Evolutionary conservation across 92 coral and sea anemone genomes (phyloP).

Genomic region (Blastomussa wellsi): DNA sequence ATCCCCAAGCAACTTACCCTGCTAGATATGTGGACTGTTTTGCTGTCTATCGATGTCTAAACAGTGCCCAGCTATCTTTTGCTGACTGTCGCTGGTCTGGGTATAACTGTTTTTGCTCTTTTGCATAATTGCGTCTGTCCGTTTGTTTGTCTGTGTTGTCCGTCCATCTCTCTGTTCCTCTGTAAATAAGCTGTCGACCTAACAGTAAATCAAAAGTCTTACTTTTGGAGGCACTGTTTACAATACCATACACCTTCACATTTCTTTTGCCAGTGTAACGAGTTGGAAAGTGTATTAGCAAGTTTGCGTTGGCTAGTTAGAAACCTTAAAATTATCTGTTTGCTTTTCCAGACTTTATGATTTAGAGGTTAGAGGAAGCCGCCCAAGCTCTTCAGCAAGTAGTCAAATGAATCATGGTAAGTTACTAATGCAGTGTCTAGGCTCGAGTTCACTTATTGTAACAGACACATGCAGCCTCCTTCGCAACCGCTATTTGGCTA

Average conservation of each 20-base stretch:
- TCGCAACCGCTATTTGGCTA: too few species aligned
- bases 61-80: neutral
- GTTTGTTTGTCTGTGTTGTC: too few species aligned
- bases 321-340: too few species aligned
- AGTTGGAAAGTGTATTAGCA: neutral
- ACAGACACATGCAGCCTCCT: neutral
- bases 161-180: too few species aligned
- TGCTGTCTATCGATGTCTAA: neutral
- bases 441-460: neutral
- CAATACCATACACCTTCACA: neutral
- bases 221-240: neutral
- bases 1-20: neutral
- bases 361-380: slow-evolving; percentile 34
- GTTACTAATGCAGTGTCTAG: too few species aligned
- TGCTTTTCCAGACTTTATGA: slow-evolving; percentile 26
- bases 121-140: neutral
- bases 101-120: neutral
- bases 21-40: too few species aligned
- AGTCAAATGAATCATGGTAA: slow-evolving; percentile 44
- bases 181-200: too few species aligned
- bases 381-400: slow-evolving; percentile 37
- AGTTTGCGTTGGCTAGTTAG: too few species aligned
- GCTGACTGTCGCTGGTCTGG: neutral
- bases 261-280: neutral
- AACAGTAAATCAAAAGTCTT: neutral